Evolutionary conservation across 92 coral and sea anemone genomes (phyloP).

Genomic region (Epizoanthus rinbou): DNA sequence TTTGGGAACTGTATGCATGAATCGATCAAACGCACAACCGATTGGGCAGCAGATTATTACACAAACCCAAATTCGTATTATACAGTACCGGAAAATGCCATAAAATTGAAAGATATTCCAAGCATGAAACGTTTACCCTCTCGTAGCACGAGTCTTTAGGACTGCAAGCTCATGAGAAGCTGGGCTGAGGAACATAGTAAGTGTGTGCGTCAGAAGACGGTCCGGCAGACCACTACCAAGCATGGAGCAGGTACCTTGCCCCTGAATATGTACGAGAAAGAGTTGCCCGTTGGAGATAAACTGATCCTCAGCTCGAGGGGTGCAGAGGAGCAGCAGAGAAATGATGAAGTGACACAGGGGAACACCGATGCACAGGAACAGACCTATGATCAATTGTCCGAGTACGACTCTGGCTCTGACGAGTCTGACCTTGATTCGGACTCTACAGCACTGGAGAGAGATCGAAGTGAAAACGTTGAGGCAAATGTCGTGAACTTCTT

Average conservation of each 20-base stretch:
- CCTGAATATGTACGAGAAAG: not conserved
- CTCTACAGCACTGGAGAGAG: not conserved
- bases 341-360: too few species aligned
- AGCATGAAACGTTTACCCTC: not conserved
- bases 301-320: not conserved
- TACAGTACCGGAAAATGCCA: not conserved
- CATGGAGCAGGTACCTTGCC: not conserved
- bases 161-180: slow-evolving; percentile 1
- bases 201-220: slow-evolving; percentile 10
- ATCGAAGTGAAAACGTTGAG: too few species aligned
- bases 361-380: not conserved
- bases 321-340: not conserved
- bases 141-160: not conserved
- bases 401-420: slow-evolving; percentile 55
- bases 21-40: slow-evolving; percentile 16
- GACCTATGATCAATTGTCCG: slow-evolving; percentile 44
- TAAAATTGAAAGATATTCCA: slow-evolving; percentile 3
- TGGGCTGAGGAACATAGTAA: slow-evolving; percentile 2
- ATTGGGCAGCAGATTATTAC: slow-evolving; percentile 6
- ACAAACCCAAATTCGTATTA: not conserved
- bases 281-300: not conserved
- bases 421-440: slow-evolving; percentile 38
- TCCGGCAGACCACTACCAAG: slow-evolving; percentile 8
- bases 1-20: slow-evolving; percentile 21
- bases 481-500: too few species aligned